These are phyloP conservation scores for Danionella cerebrum DNA, from an alignment of 2,113 vertebrate species.

Conservation along the genomic window DNA sequence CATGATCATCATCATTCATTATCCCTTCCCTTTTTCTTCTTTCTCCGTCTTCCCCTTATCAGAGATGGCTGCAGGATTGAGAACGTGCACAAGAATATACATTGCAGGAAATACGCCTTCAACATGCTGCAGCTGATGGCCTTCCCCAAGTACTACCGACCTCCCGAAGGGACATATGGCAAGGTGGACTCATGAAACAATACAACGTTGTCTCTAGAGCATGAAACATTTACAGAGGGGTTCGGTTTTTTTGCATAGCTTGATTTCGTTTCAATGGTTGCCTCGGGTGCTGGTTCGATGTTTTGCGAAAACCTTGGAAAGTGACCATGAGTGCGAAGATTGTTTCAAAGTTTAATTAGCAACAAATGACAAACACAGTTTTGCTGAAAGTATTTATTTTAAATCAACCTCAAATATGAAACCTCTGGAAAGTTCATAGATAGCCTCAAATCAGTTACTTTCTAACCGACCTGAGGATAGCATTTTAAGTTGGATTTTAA, in stretches of 20 bases:
- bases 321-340: too few relatives aligned
- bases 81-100: constrained; percentile 98
- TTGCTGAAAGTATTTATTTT: too few relatives aligned
- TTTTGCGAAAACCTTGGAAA: not conserved
- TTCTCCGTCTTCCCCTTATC: constrained; percentile 48
- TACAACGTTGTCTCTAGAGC: not conserved
- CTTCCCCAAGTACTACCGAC: constrained; percentile 95
- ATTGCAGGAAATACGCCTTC: constrained; percentile 98
- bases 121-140: constrained; percentile 97
- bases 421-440: too few relatives aligned
- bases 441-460: too few relatives aligned
- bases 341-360: not conserved
- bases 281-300: too few relatives aligned
- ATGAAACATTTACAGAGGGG: not conserved
- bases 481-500: too few relatives aligned
- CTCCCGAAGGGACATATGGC: constrained; percentile 94
- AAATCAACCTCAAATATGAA: too few relatives aligned
- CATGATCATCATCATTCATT: not conserved
- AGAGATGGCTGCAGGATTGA: constrained; percentile 99
- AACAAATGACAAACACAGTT: not conserved
- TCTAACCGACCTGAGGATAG: too few relatives aligned
- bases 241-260: not conserved
- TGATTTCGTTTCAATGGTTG: too few relatives aligned
- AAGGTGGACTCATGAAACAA: constrained; percentile 83
- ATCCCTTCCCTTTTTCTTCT: constrained; percentile 33